Conservation (phyloP, 2,888 invertebrate species). For the Pachydiplax longipennis region DNA sequence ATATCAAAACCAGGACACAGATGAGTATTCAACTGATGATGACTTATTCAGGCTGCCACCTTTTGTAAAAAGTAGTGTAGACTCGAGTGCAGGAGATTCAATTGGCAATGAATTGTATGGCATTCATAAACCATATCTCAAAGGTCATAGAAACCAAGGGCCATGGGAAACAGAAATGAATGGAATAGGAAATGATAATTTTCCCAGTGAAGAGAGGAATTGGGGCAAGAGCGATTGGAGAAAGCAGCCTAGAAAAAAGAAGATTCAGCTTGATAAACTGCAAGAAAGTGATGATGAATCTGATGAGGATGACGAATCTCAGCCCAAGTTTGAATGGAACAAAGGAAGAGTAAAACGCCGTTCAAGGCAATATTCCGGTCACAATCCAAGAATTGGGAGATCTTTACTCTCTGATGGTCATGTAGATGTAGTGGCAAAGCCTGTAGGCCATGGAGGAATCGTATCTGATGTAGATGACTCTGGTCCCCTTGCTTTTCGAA, state of each 20-base stretch:
- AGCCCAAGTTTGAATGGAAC: background rate
- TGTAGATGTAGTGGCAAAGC: background rate
- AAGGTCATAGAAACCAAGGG: background rate
- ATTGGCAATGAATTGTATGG: background rate
- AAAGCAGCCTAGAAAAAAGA: background rate
- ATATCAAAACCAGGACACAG: background rate
- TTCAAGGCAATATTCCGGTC: background rate
- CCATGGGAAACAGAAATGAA: conserved; percentile 7
- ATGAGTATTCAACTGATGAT: background rate
- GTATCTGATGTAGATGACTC: background rate
- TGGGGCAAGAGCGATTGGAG: background rate
- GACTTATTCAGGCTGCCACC: background rate
- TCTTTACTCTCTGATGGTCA: background rate
- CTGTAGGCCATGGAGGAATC: conserved; percentile 1
- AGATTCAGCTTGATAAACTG: background rate
- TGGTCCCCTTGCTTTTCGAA: conserved; percentile 3
- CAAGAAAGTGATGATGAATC: background rate
- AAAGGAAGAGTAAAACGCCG: background rate
- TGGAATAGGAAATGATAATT: background rate
- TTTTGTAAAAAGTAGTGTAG: background rate
- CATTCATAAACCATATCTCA: background rate
- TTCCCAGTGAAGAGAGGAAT: background rate
- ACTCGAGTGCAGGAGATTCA: background rate
- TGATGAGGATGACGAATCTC: background rate
- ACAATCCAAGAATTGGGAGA: background rate